Conservation (phyloP, 2,797 vertebrate species). For the Chaunax sp. region DNA sequence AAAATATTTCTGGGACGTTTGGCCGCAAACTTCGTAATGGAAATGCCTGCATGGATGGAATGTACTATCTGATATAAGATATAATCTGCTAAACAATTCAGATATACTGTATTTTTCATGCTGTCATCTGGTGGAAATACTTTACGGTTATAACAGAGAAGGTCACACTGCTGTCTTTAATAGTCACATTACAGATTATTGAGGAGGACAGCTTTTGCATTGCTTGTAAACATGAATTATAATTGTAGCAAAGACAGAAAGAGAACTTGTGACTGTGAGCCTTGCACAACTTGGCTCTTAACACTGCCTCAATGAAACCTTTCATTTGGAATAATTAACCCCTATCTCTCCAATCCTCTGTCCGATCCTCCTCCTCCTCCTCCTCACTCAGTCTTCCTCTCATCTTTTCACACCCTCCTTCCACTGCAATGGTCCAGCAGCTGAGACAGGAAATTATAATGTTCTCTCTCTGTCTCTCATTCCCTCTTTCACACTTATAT, state of each 20-base stretch:
- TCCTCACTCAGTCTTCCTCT: slow-evolving; percentile 49
- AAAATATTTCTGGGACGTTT: slow-evolving; percentile 30
- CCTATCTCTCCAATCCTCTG: slow-evolving; percentile 33
- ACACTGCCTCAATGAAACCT: slow-evolving; percentile 50
- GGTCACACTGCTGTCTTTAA: background rate
- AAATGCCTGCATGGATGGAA: slow-evolving; percentile 26
- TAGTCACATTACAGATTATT: background rate
- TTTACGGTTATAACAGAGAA: slow-evolving; percentile 1
- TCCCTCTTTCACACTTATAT: slow-evolving; percentile 25
- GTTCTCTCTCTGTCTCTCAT: slow-evolving; percentile 41
- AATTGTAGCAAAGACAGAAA: background rate
- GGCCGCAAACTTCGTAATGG: slow-evolving; percentile 9
- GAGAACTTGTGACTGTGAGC: background rate
- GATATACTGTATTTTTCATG: slow-evolving; percentile 1
- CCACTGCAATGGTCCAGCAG: slow-evolving; percentile 45
- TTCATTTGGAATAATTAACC: slow-evolving; percentile 76
- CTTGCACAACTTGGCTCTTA: slow-evolving; percentile 41
- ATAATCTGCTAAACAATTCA: slow-evolving; percentile 18
- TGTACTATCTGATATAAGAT: slow-evolving; percentile 21
- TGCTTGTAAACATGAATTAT: background rate
- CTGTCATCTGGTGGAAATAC: background rate
- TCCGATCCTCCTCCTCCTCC: slow-evolving; percentile 41
- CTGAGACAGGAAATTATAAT: slow-evolving; percentile 74
- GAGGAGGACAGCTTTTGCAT: background rate
- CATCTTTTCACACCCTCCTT: slow-evolving; percentile 46